Percentiles rank a stretch among this genome's conserved stretches.
These are phyloP conservation scores for Oryzias sinensis DNA, from an alignment of 2,797 vertebrate genomes.

Conservation along the genomic window DNA sequence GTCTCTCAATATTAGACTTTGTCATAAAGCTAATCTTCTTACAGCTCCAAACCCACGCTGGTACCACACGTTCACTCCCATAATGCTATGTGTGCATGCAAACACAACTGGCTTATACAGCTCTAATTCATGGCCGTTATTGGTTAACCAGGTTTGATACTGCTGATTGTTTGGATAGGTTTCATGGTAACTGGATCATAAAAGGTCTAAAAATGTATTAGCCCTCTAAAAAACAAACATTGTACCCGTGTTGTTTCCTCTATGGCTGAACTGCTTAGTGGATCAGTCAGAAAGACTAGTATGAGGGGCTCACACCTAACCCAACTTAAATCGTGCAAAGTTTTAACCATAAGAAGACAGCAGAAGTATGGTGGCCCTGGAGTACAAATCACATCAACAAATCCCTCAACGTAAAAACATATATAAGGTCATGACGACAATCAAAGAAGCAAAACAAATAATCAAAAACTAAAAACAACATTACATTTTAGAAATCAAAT, in stretches of 20 bases:
- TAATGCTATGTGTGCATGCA: slow-evolving; percentile 38
- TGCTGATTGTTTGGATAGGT: slow-evolving; percentile 38
- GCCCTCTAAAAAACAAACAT: slow-evolving; percentile 9
- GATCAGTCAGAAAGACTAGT: too few relatives aligned
- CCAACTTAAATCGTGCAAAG: too few relatives aligned
- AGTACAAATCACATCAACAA: too few relatives aligned
- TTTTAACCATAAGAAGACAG: too few relatives aligned
- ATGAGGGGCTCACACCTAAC: too few relatives aligned
- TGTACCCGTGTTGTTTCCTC: background rate
- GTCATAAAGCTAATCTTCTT: slow-evolving; percentile 48
- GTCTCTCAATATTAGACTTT: slow-evolving; percentile 39
- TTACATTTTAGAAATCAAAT: too few relatives aligned
- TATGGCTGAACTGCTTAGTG: background rate
- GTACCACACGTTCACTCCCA: slow-evolving; percentile 36
- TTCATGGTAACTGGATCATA: slow-evolving; percentile 50
- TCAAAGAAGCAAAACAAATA: too few relatives aligned
- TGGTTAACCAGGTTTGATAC: slow-evolving; percentile 29
- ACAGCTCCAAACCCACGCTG: slow-evolving; percentile 25
- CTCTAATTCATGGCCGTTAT: slow-evolving; percentile 29
- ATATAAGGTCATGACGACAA: too few relatives aligned
- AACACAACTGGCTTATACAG: slow-evolving; percentile 32
- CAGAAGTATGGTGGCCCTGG: too few relatives aligned
- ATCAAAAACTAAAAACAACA: too few relatives aligned
- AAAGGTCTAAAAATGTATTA: slow-evolving; percentile 13
- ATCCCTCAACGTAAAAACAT: too few relatives aligned